phyloP scores from a whole-genome alignment of 2,888 invertebrate genomes.

The Ptilodon capucinus region DNA sequence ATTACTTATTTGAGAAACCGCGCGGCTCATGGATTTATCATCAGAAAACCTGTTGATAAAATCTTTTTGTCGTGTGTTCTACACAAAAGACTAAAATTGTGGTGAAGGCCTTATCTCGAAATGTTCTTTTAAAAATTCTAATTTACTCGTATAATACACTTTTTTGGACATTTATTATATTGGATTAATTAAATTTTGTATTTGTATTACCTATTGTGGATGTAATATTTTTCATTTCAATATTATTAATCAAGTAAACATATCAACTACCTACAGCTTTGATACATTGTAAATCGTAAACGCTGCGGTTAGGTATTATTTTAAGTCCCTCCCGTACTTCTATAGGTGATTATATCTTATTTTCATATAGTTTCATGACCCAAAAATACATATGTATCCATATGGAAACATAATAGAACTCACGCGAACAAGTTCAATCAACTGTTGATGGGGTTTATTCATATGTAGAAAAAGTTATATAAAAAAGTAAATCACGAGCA shows the following conservation, averaged over 20 bases:
- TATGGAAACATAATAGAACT: constrained; percentile 2
- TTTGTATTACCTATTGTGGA: too few relatives aligned
- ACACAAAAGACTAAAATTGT: constrained; percentile 51
- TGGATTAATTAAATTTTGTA: background rate
- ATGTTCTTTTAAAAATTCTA: constrained; percentile 38
- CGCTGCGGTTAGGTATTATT: background rate
- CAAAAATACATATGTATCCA: background rate
- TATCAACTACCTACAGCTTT: too few relatives aligned
- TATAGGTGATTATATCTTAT: constrained; percentile 2
- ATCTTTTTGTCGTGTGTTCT: constrained; percentile 55
- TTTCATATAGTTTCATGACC: constrained; percentile 7
- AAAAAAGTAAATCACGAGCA: too few relatives aligned
- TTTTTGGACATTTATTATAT: background rate
- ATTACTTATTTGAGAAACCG: constrained; percentile 47
- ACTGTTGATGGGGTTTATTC: constrained; percentile 7
- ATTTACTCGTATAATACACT: constrained; percentile 32
- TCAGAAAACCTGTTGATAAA: constrained; percentile 46
- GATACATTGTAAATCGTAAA: too few relatives aligned
- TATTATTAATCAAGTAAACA: too few relatives aligned
- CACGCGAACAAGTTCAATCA: constrained; percentile 3
- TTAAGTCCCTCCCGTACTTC: background rate
- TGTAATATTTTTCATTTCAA: too few relatives aligned
- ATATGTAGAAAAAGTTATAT: constrained; percentile 7
- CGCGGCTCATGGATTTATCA: constrained; percentile 49
- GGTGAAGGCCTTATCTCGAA: constrained; percentile 41